Evolutionary conservation across 2,113 vertebrate species (phyloP), one percentile per base, ranked within the genome.

Genomic region (Cavia porcellus): DNA sequence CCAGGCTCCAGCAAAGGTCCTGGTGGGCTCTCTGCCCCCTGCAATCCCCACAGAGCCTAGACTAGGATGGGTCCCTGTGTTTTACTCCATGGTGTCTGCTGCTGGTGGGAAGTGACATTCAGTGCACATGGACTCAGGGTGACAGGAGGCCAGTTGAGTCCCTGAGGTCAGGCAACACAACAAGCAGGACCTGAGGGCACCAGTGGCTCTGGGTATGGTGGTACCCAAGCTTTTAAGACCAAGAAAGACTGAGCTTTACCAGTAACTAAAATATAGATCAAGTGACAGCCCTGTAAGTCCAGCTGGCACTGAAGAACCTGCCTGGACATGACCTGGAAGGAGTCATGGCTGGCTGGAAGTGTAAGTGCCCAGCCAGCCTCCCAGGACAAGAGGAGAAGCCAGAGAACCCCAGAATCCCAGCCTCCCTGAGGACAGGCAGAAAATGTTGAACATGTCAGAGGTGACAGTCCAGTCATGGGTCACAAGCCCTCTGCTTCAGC

Each of bases 401-500:
- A 42, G 42, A 38, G 68, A 32, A 79, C n/a, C 32, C 45, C 22
- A 35, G 35, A 32, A 20, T 2, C 35, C 25, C 47, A 70, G n/a
- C 12, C 12, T 80, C 22, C 14, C 13, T 17, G 8, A 24, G 17
- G 12, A 57, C 72, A 45, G 38, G 4, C 19, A 7, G 1, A 22
- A 45, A 30, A 17, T 5, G 3, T 32, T 12, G 30, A 55, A 4
- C 0, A 1, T 3, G 28, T n/a, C 25, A 22, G 62, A n/a, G 3
- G 42, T 35, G 12, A 25, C 6, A 10, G 12, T 42, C 79, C 79
- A 1, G 47, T 3, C 50, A 5, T 24, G 14, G 45, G 62, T 38
- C 38, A 1, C 4, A 3, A 35, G 70, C 42, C 61, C 1, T 25
- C 70, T 12, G 1, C 0, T 0, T 2, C 22, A 52, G 24, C n/a